Evolutionary conservation across 2,797 vertebrate species (phyloP), one percentile per base, ranked within the genome.

Genomic region (Cyprinella venusta): DNA sequence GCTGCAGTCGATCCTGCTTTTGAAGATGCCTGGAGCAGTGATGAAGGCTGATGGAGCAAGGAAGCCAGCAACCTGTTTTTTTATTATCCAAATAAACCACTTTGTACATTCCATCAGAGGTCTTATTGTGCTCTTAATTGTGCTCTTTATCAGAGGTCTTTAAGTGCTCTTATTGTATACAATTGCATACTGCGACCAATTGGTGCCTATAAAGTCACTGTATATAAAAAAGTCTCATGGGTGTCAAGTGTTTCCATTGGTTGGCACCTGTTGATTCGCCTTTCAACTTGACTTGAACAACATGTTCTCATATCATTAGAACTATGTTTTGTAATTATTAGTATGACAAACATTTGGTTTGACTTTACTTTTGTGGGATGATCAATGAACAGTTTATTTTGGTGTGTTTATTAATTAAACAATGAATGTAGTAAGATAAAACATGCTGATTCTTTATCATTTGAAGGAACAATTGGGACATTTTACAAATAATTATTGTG

Each of bases 11-110:
- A 96, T 91, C 92, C 94, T 84, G 96, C 94, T 13, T 97, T 97
- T 90, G 94, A 96, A 90, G 98, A 99, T 0, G 93, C 95, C 0
- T 99, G 98, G 98, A 99, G 97, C 94, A 99, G 97, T 79, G 97
- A 96, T 85, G 96, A 97, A 86, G 97, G 98, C 90, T 96, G 90
- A 91, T 90, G 87, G 90, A 69, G 10, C 21, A 19, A 79, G 16
- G 24, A 26, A 36, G 19, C 18, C 42, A 36, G 15, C 26, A 18
- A 6, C 33, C 64, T 19, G 48, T 68, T 40, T 71, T 30, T 30
- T 21, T 21, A 48, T 50, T 7, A 65, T 18, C 30, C 26, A 36
- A 30, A 74, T 38, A 50, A 24, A 65, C n/a, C 76, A 36, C 48
- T n/a, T 24, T 10, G 56, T 26, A 16, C 54, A 33, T 33, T 70